phyloP scores from a whole-genome alignment of 2,888 invertebrate genomes.

The Temnothorax rugatulus region DNA sequence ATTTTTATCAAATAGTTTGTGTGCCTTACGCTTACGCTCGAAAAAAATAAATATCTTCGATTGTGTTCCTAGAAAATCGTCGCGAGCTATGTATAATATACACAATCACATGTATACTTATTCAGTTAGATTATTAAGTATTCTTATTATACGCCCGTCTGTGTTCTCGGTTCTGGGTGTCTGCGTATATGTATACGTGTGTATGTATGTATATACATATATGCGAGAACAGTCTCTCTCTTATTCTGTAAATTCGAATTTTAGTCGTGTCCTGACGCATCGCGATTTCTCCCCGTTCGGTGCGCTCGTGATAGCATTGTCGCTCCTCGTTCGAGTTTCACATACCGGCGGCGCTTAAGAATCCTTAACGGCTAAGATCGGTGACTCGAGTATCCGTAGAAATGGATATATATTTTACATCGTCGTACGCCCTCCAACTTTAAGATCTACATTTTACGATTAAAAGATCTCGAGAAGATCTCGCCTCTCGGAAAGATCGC shows the following conservation, averaged over 20 bases:
- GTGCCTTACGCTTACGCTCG: conserved; percentile 67
- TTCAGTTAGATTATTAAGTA: conserved; percentile 73
- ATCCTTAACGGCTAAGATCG: conserved; percentile 38
- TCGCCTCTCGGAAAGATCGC: conserved; percentile 32
- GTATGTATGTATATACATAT: not conserved
- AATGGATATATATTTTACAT: conserved; percentile 31
- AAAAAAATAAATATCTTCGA: conserved; percentile 81
- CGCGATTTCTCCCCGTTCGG: not conserved
- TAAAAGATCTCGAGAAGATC: conserved; percentile 48
- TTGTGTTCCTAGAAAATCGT: conserved; percentile 78
- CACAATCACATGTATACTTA: conserved; percentile 64
- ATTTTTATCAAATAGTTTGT: conserved; percentile 67
- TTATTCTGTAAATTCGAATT: conserved; percentile 12
- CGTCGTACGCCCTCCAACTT: conserved; percentile 21
- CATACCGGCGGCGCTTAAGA: conserved; percentile 39
- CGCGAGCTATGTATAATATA: conserved; percentile 71
- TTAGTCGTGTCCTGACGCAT: not conserved
- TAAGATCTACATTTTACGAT: conserved; percentile 43
- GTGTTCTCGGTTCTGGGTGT: not conserved
- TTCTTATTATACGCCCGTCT: conserved; percentile 54
- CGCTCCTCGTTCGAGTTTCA: conserved; percentile 22
- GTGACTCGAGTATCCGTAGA: conserved; percentile 37
- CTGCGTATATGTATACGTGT: not conserved
- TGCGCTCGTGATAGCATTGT: not conserved
- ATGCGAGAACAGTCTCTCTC: not conserved